Base-by-base conservation (phyloP, 2,113 vertebrate genomes). In the Forbesichthys papilliferus region DNA sequence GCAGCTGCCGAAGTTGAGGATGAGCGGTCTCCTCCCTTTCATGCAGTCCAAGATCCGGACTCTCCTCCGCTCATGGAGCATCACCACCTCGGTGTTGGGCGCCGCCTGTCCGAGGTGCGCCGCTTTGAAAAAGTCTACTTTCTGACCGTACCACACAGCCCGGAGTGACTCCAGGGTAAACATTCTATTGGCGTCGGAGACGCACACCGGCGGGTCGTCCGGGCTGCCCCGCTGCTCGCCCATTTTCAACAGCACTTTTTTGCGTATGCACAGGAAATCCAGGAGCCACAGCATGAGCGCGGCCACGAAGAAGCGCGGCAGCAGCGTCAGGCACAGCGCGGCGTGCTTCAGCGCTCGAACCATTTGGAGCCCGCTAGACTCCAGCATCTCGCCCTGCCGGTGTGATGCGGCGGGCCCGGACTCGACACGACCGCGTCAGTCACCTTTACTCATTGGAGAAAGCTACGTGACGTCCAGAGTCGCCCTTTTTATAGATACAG, bases 1-100 rank as follows among this genome's bases (percentile, higher is more conserved):
- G 93, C 96, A 98, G 93, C 98, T 99, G 77, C 98, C 97, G 82
- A 99, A 99, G 90, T 98, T 99, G 46, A 99, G 93, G 74, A 99
- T 93, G 78, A 99, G 95, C 33, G 97, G 98, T 87, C 98, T 91
- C 77, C 86, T 87, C 66, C 94, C 96, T 47, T 92, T 93, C 68
- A 94, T 94, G 73, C 93, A 98, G 88, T 99, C 98, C 58, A 99
- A 91, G 83, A 99, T 93, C 76, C 89, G 92, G 69, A 92, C 89
- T 75, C 66, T 89, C 82, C 89, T 91, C 77, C 92, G 90, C 76
- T 94, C 94, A 9, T 93, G 94, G 54, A 97, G 92, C 82, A 92
- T 87, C 75, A 99, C 93, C 84, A 99, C 98, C 88, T 96, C 95
- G 11, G 96, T 96, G 91, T 99, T 98, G 69, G 98, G 98, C 47